Conservation (phyloP, 2,797 vertebrate genomes). For the Tiaroga cobitis region DNA sequence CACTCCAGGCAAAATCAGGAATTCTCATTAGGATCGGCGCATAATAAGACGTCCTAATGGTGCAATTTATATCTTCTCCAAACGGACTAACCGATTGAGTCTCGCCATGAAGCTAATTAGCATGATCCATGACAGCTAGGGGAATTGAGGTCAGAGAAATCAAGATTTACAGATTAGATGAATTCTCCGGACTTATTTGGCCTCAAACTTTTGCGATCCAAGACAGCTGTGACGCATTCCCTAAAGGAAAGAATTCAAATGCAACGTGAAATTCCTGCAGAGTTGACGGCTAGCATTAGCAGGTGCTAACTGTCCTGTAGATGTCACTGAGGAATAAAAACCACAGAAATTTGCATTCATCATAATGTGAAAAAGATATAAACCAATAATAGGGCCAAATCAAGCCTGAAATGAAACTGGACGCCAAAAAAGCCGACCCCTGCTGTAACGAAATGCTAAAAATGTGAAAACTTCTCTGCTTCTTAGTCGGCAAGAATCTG, state of each 20-base stretch:
- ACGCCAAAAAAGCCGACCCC: neutral
- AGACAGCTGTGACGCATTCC: constrained; percentile 36
- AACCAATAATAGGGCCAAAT: constrained; percentile 20
- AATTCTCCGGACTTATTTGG: constrained; percentile 58
- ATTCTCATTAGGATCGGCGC: constrained; percentile 35
- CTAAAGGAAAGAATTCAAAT: constrained; percentile 42
- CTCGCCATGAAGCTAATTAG: constrained; percentile 52
- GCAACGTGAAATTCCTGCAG: constrained; percentile 25
- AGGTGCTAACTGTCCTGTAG: constrained; percentile 45
- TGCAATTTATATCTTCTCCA: constrained; percentile 27
- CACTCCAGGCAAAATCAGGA: constrained; percentile 36
- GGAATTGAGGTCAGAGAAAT: constrained; percentile 57
- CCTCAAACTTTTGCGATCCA: constrained; percentile 25
- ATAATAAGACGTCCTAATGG: constrained; percentile 36
- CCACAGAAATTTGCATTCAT: constrained; percentile 25
- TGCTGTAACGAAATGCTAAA: neutral
- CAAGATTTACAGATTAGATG: constrained; percentile 45
- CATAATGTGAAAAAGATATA: constrained; percentile 14
- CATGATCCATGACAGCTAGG: constrained; percentile 43
- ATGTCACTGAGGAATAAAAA: constrained; percentile 27
- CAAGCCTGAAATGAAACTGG: constrained; percentile 26
- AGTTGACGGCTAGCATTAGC: constrained; percentile 26
- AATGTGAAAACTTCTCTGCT: constrained; percentile 12
- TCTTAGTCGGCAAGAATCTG: constrained; percentile 14
- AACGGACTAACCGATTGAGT: constrained; percentile 26